A percentile compares a stretch with the other conserved stretches of the same genome.
These are phyloP conservation scores for Dione juno DNA, from an alignment of 2,888 invertebrate species.

Conservation along the genomic window DNA sequence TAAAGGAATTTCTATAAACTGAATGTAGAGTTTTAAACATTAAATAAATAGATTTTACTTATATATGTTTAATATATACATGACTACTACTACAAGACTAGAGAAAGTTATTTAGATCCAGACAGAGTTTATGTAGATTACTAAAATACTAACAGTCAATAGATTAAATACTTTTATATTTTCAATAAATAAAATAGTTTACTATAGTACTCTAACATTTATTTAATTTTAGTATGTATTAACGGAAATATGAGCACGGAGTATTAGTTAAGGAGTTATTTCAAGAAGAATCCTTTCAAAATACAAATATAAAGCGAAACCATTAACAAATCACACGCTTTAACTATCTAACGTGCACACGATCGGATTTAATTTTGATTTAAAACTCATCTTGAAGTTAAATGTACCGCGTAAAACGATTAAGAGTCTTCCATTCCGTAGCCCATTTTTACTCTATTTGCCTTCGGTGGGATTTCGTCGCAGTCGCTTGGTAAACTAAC, in stretches of 20 bases:
- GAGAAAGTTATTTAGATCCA: too few relatives aligned
- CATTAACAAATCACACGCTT: conserved; percentile 33
- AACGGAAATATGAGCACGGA: too few relatives aligned
- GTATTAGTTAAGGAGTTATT: background rate
- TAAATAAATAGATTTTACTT: background rate
- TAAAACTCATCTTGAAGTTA: conserved; percentile 51
- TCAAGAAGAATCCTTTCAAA: conserved; percentile 8
- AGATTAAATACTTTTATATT: too few relatives aligned
- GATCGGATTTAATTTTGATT: conserved; percentile 49
- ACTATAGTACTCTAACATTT: too few relatives aligned
- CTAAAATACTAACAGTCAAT: too few relatives aligned
- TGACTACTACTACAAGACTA: too few relatives aligned
- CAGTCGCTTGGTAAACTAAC: conserved; percentile 77
- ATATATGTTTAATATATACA: background rate
- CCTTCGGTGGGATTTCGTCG: conserved; percentile 62
- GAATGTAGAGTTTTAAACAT: background rate
- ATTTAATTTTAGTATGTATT: too few relatives aligned
- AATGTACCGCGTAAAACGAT: conserved; percentile 62
- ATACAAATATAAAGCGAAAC: conserved; percentile 28
- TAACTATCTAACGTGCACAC: conserved; percentile 44
- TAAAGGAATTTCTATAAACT: conserved; percentile 22
- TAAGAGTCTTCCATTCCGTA: conserved; percentile 55
- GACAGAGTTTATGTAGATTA: too few relatives aligned
- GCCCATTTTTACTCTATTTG: conserved; percentile 62
- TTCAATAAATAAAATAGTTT: too few relatives aligned